Base-by-base conservation (phyloP, 2,113 vertebrate genomes). In the Forbesichthys agassizii region DNA sequence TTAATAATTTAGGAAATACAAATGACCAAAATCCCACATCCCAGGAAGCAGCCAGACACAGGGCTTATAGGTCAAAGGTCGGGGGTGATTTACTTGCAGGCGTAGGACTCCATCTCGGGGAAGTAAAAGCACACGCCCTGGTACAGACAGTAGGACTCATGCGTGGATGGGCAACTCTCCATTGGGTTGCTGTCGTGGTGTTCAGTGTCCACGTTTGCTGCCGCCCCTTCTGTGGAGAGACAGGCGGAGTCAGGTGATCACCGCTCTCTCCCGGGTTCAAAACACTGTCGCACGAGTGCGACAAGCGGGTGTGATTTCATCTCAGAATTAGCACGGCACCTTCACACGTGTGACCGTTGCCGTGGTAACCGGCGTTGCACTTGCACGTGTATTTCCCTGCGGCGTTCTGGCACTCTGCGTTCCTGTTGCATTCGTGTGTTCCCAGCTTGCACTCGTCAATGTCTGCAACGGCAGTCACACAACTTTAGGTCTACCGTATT, bases 121-220 rank as follows among this genome's bases (percentile, higher is more conserved):
- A 96, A 85, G 63, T 98, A 95, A 80, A 95, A 91, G 77, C 96
- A 98, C 54, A 92, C 75, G 0, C 95, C 96, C 0, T 92, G 89
- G 4, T 96, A 92, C 33, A 98, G 92, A 79, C 97, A 99, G 89
- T 94, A 98, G 0, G 93, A 93, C 0, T 95, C 90, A 0, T 96
- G 90, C 0, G 92, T 88, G 0, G 88, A 55, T 1, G 96, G 95
- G 5, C 96, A 99, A 8, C 75, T 91, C 9, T 81, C 57, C 1
- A 63, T n/a, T 0, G 56, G 51, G 9, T 84, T 87, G 5, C 69
- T 79, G 77, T 64, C 83, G 79, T 27, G 83, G 47, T 33, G 80
- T 9, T 71, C 85, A 9, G 82, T 86, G 12, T 87, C 47, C 14
- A 92, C 89, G 9, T 12, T 64, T 13, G 54, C 6, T 0, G n/a